Conservation (phyloP, 2,797 vertebrate genomes). For the Aselliscus stoliczkanus region DNA sequence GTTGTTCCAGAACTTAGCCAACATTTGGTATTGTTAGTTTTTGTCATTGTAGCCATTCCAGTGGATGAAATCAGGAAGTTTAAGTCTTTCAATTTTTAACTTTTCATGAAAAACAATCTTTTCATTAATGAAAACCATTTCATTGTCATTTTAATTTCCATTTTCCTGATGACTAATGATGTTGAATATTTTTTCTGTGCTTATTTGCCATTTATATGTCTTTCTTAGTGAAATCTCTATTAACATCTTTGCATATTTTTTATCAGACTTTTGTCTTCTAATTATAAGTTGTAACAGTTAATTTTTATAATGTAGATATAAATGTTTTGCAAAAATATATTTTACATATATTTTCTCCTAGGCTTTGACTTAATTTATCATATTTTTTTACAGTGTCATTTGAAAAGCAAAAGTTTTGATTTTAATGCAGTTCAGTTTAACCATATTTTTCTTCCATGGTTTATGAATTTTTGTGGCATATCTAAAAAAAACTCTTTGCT, state of each 20-base stretch:
- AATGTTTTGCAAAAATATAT: background rate
- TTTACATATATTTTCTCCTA: background rate
- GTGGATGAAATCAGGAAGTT: background rate
- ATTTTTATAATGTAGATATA: background rate
- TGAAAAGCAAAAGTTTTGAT: background rate
- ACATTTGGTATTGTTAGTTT: background rate
- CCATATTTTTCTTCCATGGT: background rate
- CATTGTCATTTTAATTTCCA: background rate
- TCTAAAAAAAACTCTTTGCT: background rate
- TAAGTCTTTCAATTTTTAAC: background rate
- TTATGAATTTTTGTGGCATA: background rate
- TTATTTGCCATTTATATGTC: background rate
- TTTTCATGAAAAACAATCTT: background rate
- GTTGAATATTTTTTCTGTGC: background rate
- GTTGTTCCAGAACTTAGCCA: background rate
- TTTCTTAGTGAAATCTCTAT: background rate
- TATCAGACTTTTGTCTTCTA: background rate
- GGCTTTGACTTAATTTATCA: background rate
- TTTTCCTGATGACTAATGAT: background rate
- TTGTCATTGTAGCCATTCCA: background rate
- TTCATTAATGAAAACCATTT: background rate
- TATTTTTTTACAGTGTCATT: background rate
- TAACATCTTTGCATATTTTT: background rate
- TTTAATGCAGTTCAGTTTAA: background rate
- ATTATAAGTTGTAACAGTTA: background rate